Base-by-base conservation (phyloP, 2,113 vertebrate genomes). In the Scomber colias region DNA sequence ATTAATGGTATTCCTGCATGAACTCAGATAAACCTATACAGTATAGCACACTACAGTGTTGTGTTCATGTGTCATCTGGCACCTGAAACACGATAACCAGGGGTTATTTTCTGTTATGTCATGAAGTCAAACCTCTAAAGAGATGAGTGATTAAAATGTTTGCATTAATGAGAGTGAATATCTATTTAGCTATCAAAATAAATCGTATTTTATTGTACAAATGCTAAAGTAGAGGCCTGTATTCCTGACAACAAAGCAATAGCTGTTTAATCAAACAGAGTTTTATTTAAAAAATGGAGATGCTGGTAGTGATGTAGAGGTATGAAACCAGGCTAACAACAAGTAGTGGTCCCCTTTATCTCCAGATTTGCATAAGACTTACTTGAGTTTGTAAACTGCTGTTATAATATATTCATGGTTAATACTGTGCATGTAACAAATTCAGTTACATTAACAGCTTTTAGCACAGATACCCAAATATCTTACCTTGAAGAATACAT, bases 61-160 rank as follows among this genome's bases (percentile, higher is more conserved):
- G 30, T 50, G 49, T 16, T 49, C 21, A 70, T 54, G 49, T 31
- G 48, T 40, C 53, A 72, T 45, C 40, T 2, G 16, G 31, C 3
- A 16, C 24, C 21, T 77, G 76, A 64, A 82, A 81, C 30, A 56
- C 13, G 79, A 76, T 73, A 79, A 54, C 17, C 30, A 9, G 65
- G 59, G 17, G 53, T 61, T 21, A 53, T 48, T 76, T 87, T 81
- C 53, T 61, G 64, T 71, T 64, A 48, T 60, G 79, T 80, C 69
- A 82, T 30, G 8, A 12, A 54, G 1, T 15, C 63, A 55, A 27
- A 17, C 4, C 3, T 30, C 59, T 13, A 56, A 19, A 81, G 2
- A 19, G 31, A 30, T 31, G 49, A 66, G 8, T 30, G 15, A 51
- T 1, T 53, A 51, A 31, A 57, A 40, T 50, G 15, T 35, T 16